A percentile compares a stretch with the other conserved stretches of the same genome.
Evolutionary conservation across 2,113 vertebrate genomes (phyloP).

Genomic region (Amphiprion ocellaris): DNA sequence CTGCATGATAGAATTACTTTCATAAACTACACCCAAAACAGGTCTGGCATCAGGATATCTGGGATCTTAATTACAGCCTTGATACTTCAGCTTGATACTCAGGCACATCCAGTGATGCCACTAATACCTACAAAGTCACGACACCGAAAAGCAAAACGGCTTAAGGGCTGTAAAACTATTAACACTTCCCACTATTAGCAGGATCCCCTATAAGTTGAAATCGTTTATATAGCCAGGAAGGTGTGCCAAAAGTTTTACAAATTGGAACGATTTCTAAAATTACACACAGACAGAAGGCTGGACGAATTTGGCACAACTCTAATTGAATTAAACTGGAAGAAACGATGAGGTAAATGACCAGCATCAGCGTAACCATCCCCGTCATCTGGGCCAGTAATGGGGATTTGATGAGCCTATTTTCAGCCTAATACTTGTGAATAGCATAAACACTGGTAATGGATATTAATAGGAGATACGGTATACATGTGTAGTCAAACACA

Average conservation of each 20-base stretch:
- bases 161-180: not conserved
- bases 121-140: not conserved
- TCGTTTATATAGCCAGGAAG: not conserved
- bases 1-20: not conserved
- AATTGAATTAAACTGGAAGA: conserved; percentile 42
- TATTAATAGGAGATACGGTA: not conserved
- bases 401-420: conserved; percentile 32
- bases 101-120: not conserved
- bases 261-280: conserved; percentile 6
- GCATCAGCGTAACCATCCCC: conserved; percentile 2
- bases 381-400: conserved; percentile 47
- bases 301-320: not conserved
- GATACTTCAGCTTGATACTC: not conserved
- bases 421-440: conserved; percentile 10
- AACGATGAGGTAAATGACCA: conserved; percentile 34
- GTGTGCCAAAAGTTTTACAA: conserved; percentile 12
- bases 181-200: not conserved
- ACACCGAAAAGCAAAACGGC: not conserved
- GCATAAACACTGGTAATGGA: conserved; percentile 13
- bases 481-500: not conserved
- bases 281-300: conserved; percentile 5
- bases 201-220: not conserved
- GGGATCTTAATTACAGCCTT: not conserved
- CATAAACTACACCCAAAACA: not conserved
- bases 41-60: not conserved